Base-by-base conservation (phyloP, 2,113 vertebrate genomes). In the Acrocephalus arundinaceus region DNA sequence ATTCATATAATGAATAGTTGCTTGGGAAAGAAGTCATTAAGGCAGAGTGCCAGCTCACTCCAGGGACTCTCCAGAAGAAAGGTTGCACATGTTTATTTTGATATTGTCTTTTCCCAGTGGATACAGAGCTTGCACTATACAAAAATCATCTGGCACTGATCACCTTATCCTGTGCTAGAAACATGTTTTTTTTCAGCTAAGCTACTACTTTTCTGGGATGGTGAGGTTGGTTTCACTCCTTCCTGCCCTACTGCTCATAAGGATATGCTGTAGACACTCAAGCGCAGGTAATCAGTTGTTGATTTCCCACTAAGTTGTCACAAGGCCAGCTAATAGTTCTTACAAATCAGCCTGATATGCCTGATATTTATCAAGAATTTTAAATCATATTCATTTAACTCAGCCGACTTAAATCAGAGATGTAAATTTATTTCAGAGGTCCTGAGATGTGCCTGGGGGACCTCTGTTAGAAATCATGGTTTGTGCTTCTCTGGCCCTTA, bases 61-160 rank as follows among this genome's bases (percentile, higher is more conserved):
- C 39, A n/a, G 63, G 87, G 93, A 85, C 71, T 89, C 93, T 91
- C 43, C 70, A 55, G 82, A 94, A 96, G 65, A 93, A 87, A 93
- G 84, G 77, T 22, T 95, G 90, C 79, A 92, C 72, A 74, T 87
- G 91, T 93, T 96, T 96, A 88, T 94, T 95, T 94, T 95, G 66
- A 72, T 55, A 46, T 59, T 93, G 59, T 37, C 35, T 87, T 71
- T 57, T 95, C 74, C 67, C 83, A 92, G 65, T 74, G 83, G 77
- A 96, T 87, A 72, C 30, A 54, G 33, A 89, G 55, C 68, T 39
- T 43, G 86, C 54, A 87, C 39, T 67, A 37, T 37, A 33, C 48
- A 89, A 85, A 81, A 73, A 62, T 96, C 68, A 72, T 55, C 13
- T 37, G 82, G 68, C 59, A 61, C 41, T 33, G 9, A 13, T 45